Base-by-base conservation (phyloP, 2,113 vertebrate genomes). In the Plotosus lineatus region DNA sequence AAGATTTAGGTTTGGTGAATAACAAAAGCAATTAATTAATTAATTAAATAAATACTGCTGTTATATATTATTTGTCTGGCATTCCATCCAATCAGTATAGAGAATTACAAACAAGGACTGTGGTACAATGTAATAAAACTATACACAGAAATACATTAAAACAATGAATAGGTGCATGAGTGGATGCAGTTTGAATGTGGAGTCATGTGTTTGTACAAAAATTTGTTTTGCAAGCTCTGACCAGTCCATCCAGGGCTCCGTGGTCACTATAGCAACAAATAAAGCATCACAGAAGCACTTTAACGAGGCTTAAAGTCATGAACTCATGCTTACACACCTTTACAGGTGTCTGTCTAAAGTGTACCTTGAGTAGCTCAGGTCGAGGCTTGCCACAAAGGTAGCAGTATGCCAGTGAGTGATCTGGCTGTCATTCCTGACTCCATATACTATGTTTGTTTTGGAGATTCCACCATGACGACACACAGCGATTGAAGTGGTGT, bases 381-480 rank as follows among this genome's bases (percentile, higher is more conserved):
- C 68, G 28, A 68, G 72, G 12, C 69, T 50, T 31, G 7, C 11
- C 53, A 77, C 7, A 73, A 83, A 83, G 78, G 75, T 75, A 78
- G 50, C 56, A 60, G 12, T 68, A 81, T 48, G 65, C 72, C 63
- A 10, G 5, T 33, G n/a, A 17, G 44, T 44, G 60, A 55, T 63
- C 21, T 15, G 71, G 73, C 63, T 61, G 31, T 73, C 38, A 51
- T 80, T 51, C 69, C 40, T 51, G 15, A 23, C 73, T 58, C 15
- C 15, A n/a, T 50, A 28, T 79, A 60, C n/a, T 17, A 56, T 71
- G 53, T 61, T 77, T 85, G 77, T 82, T 85, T 82, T 69, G 69
- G 53, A 76, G 31, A 26, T 63, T 53, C 38, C 58, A 14, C 40
- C 71, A 73, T 82, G 77, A 85, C 77, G 26, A 82, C 65, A 80